Evolutionary conservation across 2,888 invertebrate species (phyloP), one percentile per base, ranked within the genome.

Genomic region (Keiferia lycopersicella): DNA sequence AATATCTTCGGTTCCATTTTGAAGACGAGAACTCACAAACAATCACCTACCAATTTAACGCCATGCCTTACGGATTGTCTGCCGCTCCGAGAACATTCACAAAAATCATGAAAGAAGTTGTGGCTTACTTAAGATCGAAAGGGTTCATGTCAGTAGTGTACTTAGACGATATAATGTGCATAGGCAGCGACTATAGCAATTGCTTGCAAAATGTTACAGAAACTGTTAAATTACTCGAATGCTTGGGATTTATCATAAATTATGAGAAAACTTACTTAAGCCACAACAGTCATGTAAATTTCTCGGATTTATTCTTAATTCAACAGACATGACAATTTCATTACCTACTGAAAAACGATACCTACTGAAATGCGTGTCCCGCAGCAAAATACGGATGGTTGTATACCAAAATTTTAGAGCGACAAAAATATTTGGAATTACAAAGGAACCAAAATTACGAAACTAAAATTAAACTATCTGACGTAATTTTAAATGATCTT

Each of bases 41-140:
- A 4, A 8, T 26, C 3, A 34, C 56, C 3, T 56, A 56, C 16
- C 26, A 56, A 10, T 56, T 56, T 16, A 56, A 22, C 4, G 26
- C 60, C 7, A 22, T 61, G 45, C 60, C 60, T 22, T 61, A 61
- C 26, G 60, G 60, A 1, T 30, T 63, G 8, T 45, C 41, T n/a
- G 30, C 50, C 30, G 65, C 65, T n/a, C 60, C 65, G 7, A 22
- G 53, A 30, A 50, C 60, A 16, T 65, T 65, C 38, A 63, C 61
- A 0, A 65, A 65, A 57, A 48, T 63, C n/a, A 61, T 51, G 51
- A 51, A 20, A 20, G 51, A 51, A 18, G 51, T 51, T 18, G 34
- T 34, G 26, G n/a, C 20, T 34, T n/a, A 41, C 22, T 56, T 64
- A 34, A 34, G 34, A 20, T 10, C 10, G 1, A 12, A 20, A 26